Evolutionary conservation across 2,797 vertebrate species (phyloP).

Genomic region (Percopsis omiscomaycus): DNA sequence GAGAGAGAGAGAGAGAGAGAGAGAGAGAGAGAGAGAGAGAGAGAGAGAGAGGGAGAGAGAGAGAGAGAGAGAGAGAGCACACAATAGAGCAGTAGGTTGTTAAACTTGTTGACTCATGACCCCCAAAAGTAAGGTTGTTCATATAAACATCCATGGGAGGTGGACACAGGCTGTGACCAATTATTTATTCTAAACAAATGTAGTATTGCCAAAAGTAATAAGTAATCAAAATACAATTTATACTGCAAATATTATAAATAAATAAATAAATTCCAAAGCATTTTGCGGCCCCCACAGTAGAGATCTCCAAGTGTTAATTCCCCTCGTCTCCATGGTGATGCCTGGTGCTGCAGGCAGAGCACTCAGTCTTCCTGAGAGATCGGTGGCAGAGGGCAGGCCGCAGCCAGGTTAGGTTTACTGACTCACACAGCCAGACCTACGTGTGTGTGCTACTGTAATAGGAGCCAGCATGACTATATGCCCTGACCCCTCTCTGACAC

Average conservation of each 20-base stretch:
- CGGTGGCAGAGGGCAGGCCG: constrained; percentile 48
- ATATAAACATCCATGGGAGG: too few species aligned
- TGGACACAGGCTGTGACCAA: too few species aligned
- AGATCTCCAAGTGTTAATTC: constrained; percentile 50
- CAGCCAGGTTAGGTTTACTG: constrained; percentile 59
- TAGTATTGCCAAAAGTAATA: too few species aligned
- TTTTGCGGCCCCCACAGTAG: neutral
- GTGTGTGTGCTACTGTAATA: constrained; percentile 51
- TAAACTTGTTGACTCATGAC: constrained; percentile 9
- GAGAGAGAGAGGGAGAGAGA: constrained; percentile 14
- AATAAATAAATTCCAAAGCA: too few species aligned
- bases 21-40: constrained; percentile 13
- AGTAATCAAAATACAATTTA: too few species aligned
- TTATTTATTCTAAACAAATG: too few species aligned
- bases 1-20: constrained; percentile 35
- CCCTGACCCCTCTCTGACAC: constrained; percentile 69
- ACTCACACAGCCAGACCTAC: constrained; percentile 32
- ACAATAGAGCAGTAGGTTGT: constrained; percentile 39
- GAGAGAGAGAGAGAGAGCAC: constrained; percentile 5
- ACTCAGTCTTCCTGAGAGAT: constrained; percentile 66
- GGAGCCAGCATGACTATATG: constrained; percentile 42
- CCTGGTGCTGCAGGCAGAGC: constrained; percentile 58
- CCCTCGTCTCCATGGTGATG: constrained; percentile 53
- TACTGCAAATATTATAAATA: too few species aligned
- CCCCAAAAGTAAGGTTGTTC: neutral